Base-by-base conservation (phyloP, 2,797 vertebrate species). In the Rhodeus uyekii region DNA sequence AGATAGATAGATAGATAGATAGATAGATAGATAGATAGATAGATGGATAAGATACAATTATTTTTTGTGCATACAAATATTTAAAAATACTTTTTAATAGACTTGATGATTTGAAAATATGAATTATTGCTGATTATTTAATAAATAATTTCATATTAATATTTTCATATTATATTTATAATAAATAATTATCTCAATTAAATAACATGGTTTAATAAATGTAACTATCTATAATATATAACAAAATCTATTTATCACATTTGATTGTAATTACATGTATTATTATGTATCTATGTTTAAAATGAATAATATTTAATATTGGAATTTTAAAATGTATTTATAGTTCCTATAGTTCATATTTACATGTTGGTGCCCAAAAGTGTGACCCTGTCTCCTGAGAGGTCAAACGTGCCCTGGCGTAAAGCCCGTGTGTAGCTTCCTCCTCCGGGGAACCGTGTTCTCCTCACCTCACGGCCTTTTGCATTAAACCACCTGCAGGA, bases 291-390 rank as follows among this genome's bases (percentile, higher is more conserved):
- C 18, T 24, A 14, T 7, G 16, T 69, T 4, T 22, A 34, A 24
- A 71, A 60, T 29, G 4, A 63, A 9, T 63, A 19, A 63, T 34
- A 63, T 63, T 1, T 63, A 19, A 14, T 36, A 50, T 50, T 34
- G 8, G 1, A 36, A n/a, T 50, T 34, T 27, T 36, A 4, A 34
- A 72, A 32, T 34, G 8, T 1, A 50, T 72, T 50, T 8, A 1
- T 50, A 72, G 34, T 34, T 22, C 69, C n/a, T 68, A 29, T 27
- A 5, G 18, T 2, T 19, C 0, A 29, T 81, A 89, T 96, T 89
- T 92, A 98, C 98, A 98, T 97, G 78, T 98, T 98, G 61, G 92
- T 91, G 84, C 98, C 97, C 73, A 99, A 95, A 79, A 88, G 93
- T 75, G 94, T 93, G 85, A 95, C 94, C 92, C 98, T 91, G 90